phyloP scores from a whole-genome alignment of 2,888 invertebrate genomes.

The Prionchulus punctatus region DNA sequence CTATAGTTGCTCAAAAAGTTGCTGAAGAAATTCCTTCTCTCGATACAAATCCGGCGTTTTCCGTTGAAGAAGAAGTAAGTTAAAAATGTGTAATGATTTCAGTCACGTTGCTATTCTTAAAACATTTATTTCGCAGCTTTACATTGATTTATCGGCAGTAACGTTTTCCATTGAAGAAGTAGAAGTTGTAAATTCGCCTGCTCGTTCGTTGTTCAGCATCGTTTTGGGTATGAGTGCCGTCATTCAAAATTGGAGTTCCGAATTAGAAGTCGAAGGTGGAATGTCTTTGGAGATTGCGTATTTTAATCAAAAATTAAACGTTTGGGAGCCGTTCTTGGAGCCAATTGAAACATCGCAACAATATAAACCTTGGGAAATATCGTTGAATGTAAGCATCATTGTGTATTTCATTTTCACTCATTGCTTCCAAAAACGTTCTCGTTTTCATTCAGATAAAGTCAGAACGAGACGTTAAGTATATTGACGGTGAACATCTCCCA shows the following conservation, averaged over 20 bases:
- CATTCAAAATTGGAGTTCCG: neutral
- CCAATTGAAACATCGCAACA: conserved; percentile 44
- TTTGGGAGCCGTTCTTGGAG: conserved; percentile 93
- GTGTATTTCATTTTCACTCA: no score
- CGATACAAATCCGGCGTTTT: no score
- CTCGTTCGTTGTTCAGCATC: no score
- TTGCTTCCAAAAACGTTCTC: no score
- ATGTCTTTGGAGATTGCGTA: conserved; percentile 62
- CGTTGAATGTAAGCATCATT: conserved; percentile 1
- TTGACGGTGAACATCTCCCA: conserved; percentile 13
- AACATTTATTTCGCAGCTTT: no score
- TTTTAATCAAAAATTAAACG: conserved; percentile 72
- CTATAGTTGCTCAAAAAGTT: no score
- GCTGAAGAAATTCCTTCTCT: no score
- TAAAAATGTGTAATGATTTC: conserved; percentile 39
- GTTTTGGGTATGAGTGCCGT: neutral
- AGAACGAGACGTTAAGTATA: conserved; percentile 11
- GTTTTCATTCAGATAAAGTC: no score
- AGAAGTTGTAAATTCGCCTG: no score
- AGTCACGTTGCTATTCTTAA: conserved; percentile 8
- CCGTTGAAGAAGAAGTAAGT: no score
- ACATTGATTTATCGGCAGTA: no score
- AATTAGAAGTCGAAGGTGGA: conserved; percentile 30
- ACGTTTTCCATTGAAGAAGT: no score
- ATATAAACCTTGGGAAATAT: conserved; percentile 18